Conservation (phyloP, 1,140 invertebrate species). For the Saccostrea glomerata region DNA sequence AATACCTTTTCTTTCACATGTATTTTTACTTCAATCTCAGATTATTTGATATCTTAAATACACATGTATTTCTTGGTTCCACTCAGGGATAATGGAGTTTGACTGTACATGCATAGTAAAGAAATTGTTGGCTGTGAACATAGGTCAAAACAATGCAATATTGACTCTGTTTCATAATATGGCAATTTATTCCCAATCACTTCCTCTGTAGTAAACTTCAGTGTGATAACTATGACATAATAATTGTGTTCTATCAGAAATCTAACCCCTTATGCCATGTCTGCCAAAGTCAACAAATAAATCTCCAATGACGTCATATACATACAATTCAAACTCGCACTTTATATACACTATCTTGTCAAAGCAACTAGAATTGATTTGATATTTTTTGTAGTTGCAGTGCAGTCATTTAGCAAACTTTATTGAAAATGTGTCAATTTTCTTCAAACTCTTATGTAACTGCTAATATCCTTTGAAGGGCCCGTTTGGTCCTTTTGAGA, state of each 20-base stretch:
- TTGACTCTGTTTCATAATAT: background rate
- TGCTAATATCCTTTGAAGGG: background rate
- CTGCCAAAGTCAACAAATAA: constrained; percentile 27
- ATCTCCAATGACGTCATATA: constrained; percentile 27
- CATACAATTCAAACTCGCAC: background rate
- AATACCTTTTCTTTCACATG: no score
- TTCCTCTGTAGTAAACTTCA: constrained; percentile 22
- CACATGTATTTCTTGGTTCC: no score
- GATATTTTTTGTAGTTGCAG: background rate
- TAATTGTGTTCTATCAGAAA: background rate
- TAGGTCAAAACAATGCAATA: constrained; percentile 1
- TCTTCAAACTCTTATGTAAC: constrained; percentile 9
- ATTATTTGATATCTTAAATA: no score
- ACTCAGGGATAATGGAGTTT: no score
- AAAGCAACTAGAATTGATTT: background rate
- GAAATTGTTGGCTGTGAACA: background rate
- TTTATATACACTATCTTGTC: background rate
- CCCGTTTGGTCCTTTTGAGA: background rate
- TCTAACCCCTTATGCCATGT: background rate
- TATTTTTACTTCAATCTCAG: no score
- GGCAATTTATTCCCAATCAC: background rate
- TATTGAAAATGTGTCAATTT: constrained; percentile 26
- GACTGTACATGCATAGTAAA: background rate
- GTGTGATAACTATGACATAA: constrained; percentile 14
- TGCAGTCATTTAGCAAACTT: constrained; percentile 21